Base-by-base conservation (phyloP, 2,113 vertebrate genomes). In the Chloroceryle aenea region DNA sequence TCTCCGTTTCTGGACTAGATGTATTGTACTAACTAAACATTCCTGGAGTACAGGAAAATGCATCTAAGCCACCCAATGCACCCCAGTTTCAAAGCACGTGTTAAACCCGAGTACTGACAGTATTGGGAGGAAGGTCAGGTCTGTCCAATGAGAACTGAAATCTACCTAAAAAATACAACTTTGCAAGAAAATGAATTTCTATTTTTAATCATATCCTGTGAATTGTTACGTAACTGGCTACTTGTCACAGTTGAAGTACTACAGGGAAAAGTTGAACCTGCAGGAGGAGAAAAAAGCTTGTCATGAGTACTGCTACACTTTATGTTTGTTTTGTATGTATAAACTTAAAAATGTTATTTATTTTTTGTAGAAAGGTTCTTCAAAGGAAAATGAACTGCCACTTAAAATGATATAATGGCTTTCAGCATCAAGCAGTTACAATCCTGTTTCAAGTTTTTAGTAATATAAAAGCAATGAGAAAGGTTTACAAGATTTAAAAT, bases 51-150 rank as follows among this genome's bases (percentile, higher is more conserved):
- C 7, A 20, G 56, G 36, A 38, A 68, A 77, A 80, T 56, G 16
- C 6, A 48, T 20, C 26, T 19, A 52, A 80, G 30, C 2, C 1
- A 7, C 27, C 53, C 25, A 12, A 22, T 6, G 6, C 16, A 29
- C 1, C 10, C n/a, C 12, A 59, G 1, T 18, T 53, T 11, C 8
- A 55, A 53, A 62, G 63, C 3, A 8, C 2, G 0, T 7, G 2
- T 26, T 77, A 73, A 77, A 67, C 7, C 14, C 32, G 42, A 48
- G 27, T 19, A 20, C 2, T 20, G 62, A 12, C 12, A 19, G 9
- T 29, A 17, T 8, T 6, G 40, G 36, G 6, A 71, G n/a, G 32
- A 53, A 48, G 14, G 16, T 50, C 43, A 58, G 27, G 50, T 15
- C 1, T 50, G 20, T 23, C 19, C 22, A 53, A 4, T 23, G 12